A percentile compares a stretch with the other conserved stretches of the same genome.
These are phyloP conservation scores for Lysiphlebus fabarum DNA, from an alignment of 1,140 invertebrate genomes.

Conservation along the genomic window DNA sequence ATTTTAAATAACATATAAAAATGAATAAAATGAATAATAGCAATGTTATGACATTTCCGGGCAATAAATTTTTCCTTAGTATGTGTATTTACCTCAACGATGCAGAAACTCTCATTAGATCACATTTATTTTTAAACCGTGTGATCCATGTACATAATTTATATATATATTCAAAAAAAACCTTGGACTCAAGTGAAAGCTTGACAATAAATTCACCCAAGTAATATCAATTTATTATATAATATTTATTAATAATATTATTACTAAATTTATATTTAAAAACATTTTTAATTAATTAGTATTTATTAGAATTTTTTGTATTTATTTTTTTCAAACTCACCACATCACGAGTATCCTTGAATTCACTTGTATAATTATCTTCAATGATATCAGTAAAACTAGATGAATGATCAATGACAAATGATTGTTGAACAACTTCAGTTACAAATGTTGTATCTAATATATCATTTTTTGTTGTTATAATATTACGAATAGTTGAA, in stretches of 20 bases:
- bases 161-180: not conserved
- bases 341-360: conserved; percentile 17
- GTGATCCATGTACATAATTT: conserved; percentile 6
- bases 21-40: not conserved
- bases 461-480: conserved; percentile 4
- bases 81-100: conserved; percentile 5
- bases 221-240: too few relatives aligned
- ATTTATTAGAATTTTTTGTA: not conserved
- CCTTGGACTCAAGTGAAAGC: conserved; percentile 19
- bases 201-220: too few relatives aligned
- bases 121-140: conserved; percentile 36
- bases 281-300: not conserved
- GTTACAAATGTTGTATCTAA: conserved; percentile 10
- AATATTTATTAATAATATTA: not conserved
- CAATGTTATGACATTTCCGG: conserved; percentile 1
- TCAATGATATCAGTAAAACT: conserved; percentile 20
- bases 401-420: conserved; percentile 22
- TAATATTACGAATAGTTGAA: conserved; percentile 13
- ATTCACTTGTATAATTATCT: conserved; percentile 17
- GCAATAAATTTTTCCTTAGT: conserved; percentile 12
- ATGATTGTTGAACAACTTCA: conserved; percentile 19
- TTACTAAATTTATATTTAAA: not conserved
- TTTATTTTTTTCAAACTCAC: conserved; percentile 7
- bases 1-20: too few relatives aligned
- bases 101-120: conserved; percentile 27